Evolutionary conservation across 2,797 vertebrate genomes (phyloP).

Genomic region (Cryptoprocta ferox): DNA sequence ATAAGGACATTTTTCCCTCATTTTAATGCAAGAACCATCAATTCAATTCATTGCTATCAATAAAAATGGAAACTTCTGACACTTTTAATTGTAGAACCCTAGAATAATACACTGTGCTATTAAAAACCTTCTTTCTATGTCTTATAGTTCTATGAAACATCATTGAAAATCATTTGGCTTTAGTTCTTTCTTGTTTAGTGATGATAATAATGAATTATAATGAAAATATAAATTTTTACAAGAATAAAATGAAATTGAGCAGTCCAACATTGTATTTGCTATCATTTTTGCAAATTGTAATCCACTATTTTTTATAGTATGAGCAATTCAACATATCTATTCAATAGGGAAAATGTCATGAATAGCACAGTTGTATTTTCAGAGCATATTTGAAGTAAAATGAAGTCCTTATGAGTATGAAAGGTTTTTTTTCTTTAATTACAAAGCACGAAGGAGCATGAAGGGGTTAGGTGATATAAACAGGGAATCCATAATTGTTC

Average conservation of each 20-base stretch:
- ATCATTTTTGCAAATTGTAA: not conserved
- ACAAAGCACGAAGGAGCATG: not conserved
- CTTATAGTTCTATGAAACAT: not conserved
- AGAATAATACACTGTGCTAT: not conserved
- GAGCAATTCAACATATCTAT: not conserved
- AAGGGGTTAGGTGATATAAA: not conserved
- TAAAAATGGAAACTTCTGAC: not conserved
- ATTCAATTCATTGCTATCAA: not conserved
- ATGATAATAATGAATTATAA: constrained; percentile 31
- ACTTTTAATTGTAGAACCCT: not conserved
- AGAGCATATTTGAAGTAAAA: constrained; percentile 12
- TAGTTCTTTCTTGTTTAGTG: not conserved
- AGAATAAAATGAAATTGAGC: constrained; percentile 25
- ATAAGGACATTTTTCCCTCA: not conserved
- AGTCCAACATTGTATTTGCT: not conserved
- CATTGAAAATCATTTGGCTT: not conserved
- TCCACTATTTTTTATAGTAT: not conserved
- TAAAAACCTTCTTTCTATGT: not conserved
- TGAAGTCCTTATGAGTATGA: not conserved
- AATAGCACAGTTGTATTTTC: not conserved
- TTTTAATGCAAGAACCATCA: not conserved
- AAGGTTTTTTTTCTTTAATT: not conserved
- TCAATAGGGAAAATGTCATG: not conserved
- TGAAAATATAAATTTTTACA: constrained; percentile 38
- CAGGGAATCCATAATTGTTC: not conserved